Base-by-base conservation (phyloP, 2,888 invertebrate species). In the Cinara cedri region DNA sequence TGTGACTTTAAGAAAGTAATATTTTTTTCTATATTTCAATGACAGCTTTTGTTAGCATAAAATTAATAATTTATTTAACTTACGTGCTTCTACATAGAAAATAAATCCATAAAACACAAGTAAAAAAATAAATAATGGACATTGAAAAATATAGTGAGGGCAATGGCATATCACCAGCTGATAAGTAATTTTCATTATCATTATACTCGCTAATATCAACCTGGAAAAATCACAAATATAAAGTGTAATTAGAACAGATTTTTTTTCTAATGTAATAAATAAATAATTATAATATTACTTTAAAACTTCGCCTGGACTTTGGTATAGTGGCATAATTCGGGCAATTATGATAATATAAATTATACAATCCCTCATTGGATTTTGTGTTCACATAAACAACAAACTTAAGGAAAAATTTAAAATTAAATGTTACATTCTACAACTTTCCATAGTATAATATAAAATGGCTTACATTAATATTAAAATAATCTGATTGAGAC, bases 101-200 rank as follows among this genome's bases (percentile, higher is more conserved):
- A 84, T 93, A 94, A 3, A 96, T 91, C 98, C 98, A 99, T 83
- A 97, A 91, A 65, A 93, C 90, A 0, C 95, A 96, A n/a, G 95
- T 92, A 62, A 94, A 85, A 82, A 96, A 91, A 87, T 97, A 98
- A 46, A 97, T 86, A 3, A 96, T 86, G 0, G 96, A 92, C 92
- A 97, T 94, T 89, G 93, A 92, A 84, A 95, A 94, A 86, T 96
- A 98, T 1, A 99, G 87, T 0, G 93, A 91, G 0, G 98, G 98
- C 49, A 98, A 87, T 0, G 97, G 97, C 91, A 98, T 96, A 87
- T 98, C 96, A 0, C 98, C 98, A 0, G 97, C 98, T 1, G 97
- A 97, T 51, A 98, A 87, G 84, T 91, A 98, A 85, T 94, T 97
- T 51, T 91, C 76, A 14, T 78, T 21, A 1, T 51, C 62, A 85